phyloP scores from a whole-genome alignment of 2,797 vertebrate genomes.

The Dicrostonyx torquatus region DNA sequence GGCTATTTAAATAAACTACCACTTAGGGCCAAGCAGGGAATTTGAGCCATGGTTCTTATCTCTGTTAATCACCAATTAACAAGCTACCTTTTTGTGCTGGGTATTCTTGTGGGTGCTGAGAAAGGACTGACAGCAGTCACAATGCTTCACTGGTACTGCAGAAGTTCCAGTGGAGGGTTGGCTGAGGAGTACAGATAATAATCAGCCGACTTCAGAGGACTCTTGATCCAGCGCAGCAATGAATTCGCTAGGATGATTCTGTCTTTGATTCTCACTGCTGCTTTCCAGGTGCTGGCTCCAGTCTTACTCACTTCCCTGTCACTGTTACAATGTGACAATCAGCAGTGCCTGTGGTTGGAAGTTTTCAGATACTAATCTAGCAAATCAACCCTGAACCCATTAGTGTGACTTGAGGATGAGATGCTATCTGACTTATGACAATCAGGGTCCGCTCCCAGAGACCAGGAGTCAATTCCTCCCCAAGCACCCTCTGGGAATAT shows the following conservation, averaged over 20 bases:
- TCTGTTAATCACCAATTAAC: not conserved
- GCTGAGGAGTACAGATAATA: constrained; percentile 2
- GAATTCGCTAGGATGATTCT: not conserved
- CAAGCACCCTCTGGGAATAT: not conserved
- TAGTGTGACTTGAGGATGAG: not conserved
- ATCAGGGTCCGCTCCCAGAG: not conserved
- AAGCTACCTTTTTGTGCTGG: not conserved
- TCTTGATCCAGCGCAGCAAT: not conserved
- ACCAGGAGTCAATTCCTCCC: not conserved
- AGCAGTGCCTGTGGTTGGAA: not conserved
- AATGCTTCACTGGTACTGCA: not conserved
- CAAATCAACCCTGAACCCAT: not conserved
- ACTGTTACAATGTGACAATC: not conserved
- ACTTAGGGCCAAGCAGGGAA: not conserved
- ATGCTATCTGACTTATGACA: not conserved
- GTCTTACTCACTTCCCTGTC: not conserved
- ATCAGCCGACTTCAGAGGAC: not conserved
- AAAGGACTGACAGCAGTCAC: not conserved
- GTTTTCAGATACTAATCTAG: constrained; percentile 23
- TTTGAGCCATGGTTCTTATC: not conserved
- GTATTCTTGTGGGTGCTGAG: not conserved
- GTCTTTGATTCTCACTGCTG: not conserved
- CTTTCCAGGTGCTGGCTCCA: not conserved
- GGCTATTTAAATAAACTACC: not conserved
- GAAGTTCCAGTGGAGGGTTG: not conserved